Evolutionary conservation across 1,140 invertebrate genomes (phyloP).

Genomic region (Colletes latitarsis): DNA sequence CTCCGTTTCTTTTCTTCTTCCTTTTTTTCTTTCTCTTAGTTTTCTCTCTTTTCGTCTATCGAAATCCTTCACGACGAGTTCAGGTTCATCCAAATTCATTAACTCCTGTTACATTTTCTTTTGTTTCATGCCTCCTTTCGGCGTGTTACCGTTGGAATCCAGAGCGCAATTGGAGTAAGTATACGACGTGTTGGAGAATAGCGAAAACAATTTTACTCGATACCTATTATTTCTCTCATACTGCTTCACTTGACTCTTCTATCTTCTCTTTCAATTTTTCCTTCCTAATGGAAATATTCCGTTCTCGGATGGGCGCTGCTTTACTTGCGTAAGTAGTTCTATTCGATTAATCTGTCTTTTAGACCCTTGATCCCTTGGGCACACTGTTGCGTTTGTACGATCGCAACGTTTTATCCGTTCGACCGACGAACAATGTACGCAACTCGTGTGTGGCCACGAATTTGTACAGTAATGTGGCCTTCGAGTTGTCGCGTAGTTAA

Average conservation of each 20-base stretch:
- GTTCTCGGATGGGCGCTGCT: slow-evolving; percentile 45
- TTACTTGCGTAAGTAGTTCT: slow-evolving; percentile 54
- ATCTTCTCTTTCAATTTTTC: slow-evolving; percentile 56
- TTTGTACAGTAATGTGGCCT: too few relatives aligned
- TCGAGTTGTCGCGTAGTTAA: too few relatives aligned
- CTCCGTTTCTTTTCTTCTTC: background rate
- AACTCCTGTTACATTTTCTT: slow-evolving; percentile 68
- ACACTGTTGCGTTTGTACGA: background rate
- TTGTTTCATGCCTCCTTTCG: slow-evolving; percentile 81
- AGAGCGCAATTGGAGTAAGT: slow-evolving; percentile 86
- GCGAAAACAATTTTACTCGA: slow-evolving; percentile 37
- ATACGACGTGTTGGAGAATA: slow-evolving; percentile 59
- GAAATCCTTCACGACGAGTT: background rate
- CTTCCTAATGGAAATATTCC: slow-evolving; percentile 57
- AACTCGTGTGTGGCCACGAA: background rate
- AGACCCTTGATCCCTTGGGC: background rate
- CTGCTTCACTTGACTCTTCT: slow-evolving; percentile 52
- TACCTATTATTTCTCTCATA: slow-evolving; percentile 39
- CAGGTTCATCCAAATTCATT: slow-evolving; percentile 41
- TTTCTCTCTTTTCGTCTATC: background rate
- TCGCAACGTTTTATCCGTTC: too few relatives aligned
- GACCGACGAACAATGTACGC: background rate
- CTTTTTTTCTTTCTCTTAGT: background rate
- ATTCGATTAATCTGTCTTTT: slow-evolving; percentile 23
- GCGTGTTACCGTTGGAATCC: slow-evolving; percentile 70